Evolutionary conservation across 1,140 invertebrate species (phyloP), one percentile per base, ranked within the genome.

Genomic region (Drosophila repletoides): DNA sequence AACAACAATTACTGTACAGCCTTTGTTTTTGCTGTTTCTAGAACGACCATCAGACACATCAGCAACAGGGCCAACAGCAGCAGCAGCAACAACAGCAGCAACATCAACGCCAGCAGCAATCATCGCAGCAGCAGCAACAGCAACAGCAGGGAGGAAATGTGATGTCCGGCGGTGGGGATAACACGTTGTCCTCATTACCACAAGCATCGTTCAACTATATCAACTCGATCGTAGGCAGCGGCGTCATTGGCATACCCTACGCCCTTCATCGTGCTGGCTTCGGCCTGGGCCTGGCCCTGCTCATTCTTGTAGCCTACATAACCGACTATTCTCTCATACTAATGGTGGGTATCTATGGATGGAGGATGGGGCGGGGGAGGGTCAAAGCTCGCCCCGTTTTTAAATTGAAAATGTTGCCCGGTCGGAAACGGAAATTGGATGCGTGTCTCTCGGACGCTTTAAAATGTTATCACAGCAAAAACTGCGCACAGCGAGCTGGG

Each of bases 161-260:
- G 29, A 63, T 66, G 46, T 66, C 75, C 33, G 68, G 72, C 29
- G 89, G n/a, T n/a, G n/a, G n/a, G n/a, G n/a, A n/a, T n/a, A n/a
- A 90, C 56, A 70, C 84, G 41, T 59, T 90, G 70, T 90, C 89
- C 72, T 90, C 89, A 45, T 91, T 97, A 45, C 93, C 94, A n/a
- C 93, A 95, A 91, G 95, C 96, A 56, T 95, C 95, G 91, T 97
- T 97, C 91, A 97, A 97, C 92, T 97, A 96, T 91, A 96, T 97
- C 87, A 97, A 97, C 91, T 97, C 96, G n/a, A 97, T 97, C 76
- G 95, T 97, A 60, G 96, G 96, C 40, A 96, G 95, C 79, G 96
- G 96, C 56, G 95, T 97, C 45, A 97, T 97, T 86, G 96, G 96
- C 95, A 96, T 97, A 88, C 95, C 96, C 14, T 97, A 95, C 91